These are phyloP conservation scores for Macaca fascicularis DNA, from an alignment of 2,113 vertebrate species.

Conservation along the genomic window DNA sequence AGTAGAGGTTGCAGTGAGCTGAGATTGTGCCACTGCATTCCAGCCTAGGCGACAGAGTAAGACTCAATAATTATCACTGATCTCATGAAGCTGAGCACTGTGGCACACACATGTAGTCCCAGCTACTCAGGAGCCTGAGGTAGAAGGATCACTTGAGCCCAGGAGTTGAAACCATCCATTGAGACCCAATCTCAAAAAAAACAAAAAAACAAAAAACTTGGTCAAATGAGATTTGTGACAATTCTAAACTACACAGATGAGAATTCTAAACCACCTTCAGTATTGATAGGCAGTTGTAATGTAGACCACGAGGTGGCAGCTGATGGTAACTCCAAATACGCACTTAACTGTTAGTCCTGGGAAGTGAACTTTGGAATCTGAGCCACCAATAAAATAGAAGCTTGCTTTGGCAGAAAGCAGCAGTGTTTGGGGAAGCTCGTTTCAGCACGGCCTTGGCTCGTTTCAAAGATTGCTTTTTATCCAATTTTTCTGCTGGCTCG, in stretches of 20 bases:
- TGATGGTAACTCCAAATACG: background rate
- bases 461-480: conserved; percentile 45
- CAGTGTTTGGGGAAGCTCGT: conserved; percentile 22
- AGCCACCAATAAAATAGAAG: background rate
- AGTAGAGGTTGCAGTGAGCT: background rate
- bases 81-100: no score
- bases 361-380: background rate
- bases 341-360: background rate
- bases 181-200: background rate
- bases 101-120: background rate
- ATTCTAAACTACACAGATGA: background rate
- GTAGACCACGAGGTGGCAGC: conserved; percentile 67
- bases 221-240: background rate
- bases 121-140: background rate
- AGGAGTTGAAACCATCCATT: no score
- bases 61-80: background rate
- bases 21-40: background rate
- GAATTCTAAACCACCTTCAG: background rate
- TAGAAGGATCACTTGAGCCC: background rate
- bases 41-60: background rate
- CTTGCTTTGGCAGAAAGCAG: conserved; percentile 52
- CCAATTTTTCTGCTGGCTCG: conserved; percentile 42
- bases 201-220: no score
- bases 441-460: background rate
- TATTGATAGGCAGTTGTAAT: background rate